Evolutionary conservation across 2,113 vertebrate species (phyloP).

Genomic region (Siniperca knerii): DNA sequence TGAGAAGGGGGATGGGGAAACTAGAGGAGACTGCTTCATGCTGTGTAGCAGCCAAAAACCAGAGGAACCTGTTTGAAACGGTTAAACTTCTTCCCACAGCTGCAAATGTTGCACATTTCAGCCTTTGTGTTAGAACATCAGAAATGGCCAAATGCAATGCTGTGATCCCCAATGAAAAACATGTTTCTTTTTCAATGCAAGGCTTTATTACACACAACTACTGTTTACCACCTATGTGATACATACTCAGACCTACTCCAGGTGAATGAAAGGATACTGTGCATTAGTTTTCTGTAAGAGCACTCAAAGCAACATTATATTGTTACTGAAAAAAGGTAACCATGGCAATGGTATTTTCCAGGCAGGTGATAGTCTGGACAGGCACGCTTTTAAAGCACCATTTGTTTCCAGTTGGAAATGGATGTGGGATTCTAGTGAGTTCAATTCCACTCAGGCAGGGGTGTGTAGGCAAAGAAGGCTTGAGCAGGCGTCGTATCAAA

Average conservation of each 20-base stretch:
- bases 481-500: not conserved
- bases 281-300: conserved; percentile 52
- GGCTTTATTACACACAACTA: conserved; percentile 65
- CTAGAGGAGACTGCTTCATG: conserved; percentile 26
- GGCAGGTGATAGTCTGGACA: conserved; percentile 69
- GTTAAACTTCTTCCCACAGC: not conserved
- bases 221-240: conserved; percentile 22
- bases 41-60: conserved; percentile 44
- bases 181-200: conserved; percentile 28
- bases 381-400: conserved; percentile 77
- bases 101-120: not conserved
- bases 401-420: conserved; percentile 64
- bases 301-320: conserved; percentile 64
- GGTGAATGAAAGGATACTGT: conserved; percentile 45
- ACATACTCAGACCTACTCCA: conserved; percentile 29
- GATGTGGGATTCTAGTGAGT: conserved; percentile 40
- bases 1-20: conserved; percentile 47
- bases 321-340: conserved; percentile 65
- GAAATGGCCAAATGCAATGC: not conserved
- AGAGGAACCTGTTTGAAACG: conserved; percentile 50
- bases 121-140: not conserved
- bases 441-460: conserved; percentile 41
- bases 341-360: conserved; percentile 69
- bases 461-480: conserved; percentile 32
- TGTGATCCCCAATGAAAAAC: not conserved